Evolutionary conservation across 1,140 invertebrate species (phyloP).

Genomic region (Euwallacea fornicatus): DNA sequence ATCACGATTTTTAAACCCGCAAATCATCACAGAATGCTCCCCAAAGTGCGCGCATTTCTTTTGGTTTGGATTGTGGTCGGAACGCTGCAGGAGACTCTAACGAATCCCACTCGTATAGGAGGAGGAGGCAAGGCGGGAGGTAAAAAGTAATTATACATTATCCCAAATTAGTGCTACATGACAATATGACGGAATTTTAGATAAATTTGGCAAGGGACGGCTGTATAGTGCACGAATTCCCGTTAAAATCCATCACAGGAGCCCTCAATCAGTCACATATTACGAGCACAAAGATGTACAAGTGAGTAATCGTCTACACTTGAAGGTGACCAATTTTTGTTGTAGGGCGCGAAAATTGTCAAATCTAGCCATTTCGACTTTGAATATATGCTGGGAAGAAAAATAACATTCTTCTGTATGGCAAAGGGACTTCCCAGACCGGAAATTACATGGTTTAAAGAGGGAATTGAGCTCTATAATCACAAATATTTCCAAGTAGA

Average conservation of each 20-base stretch:
- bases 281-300: slow-evolving; percentile 75
- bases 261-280: slow-evolving; percentile 66
- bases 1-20: no score
- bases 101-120: slow-evolving; percentile 30
- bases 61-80: slow-evolving; percentile 17
- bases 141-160: slow-evolving; percentile 17
- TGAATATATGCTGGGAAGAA: slow-evolving; percentile 89
- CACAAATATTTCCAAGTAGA: slow-evolving; percentile 84
- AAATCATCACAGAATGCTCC: slow-evolving; percentile 18
- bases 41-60: slow-evolving; percentile 16
- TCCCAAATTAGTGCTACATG: not conserved
- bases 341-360: slow-evolving; percentile 84
- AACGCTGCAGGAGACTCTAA: slow-evolving; percentile 2
- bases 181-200: slow-evolving; percentile 10
- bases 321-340: not conserved
- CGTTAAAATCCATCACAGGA: slow-evolving; percentile 65
- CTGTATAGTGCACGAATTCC: slow-evolving; percentile 60
- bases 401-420: slow-evolving; percentile 88
- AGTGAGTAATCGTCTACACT: not conserved
- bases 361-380: slow-evolving; percentile 89
- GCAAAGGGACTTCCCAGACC: slow-evolving; percentile 76
- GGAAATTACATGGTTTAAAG: slow-evolving; percentile 91
- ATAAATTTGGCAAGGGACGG: slow-evolving; percentile 53
- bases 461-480: slow-evolving; percentile 84
- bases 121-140: slow-evolving; percentile 40